Base-by-base conservation (phyloP, 2,113 vertebrate species). In the Dendropsophus ebraccatus region DNA sequence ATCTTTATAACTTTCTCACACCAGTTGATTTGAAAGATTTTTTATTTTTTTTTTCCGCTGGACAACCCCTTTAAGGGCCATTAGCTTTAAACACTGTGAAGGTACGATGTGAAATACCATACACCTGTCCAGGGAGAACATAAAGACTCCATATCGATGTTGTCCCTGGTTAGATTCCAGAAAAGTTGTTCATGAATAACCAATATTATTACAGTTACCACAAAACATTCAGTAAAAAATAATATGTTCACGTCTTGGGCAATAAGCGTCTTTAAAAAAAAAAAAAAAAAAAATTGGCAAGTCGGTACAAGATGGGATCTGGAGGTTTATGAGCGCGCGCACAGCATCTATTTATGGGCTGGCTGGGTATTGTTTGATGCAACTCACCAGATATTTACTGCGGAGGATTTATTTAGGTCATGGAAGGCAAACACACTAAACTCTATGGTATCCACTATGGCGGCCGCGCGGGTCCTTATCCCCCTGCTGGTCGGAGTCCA, bases 321-420 rank as follows among this genome's bases (percentile, higher is more conserved):
- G 41, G 32, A 83, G n/a, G 9, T 83, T 72, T 72, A 37, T 67
- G 37, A 54, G 81, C n/a, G n/a, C 11, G 49, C 21, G 23, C 32
- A 54, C 25, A 73, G 28, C 49, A 54, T 73, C 49, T 83, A 83
- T 72, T 72, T 73, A 73, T 73, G 81, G 69, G 67, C 50, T 37
- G 47, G n/a, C 28, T 72, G 50, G 67, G 45, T 56, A 73, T 32
- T 37, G 47, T 41, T 50, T 72, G 81, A 69, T 56, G 81, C 73
- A 56, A 73, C 30, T 54, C 67, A 6, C 32, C 37, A 83, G 67
- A 72, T 83, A 73, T 73, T 72, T 81, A 83, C 56, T 72, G 45
- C 32, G n/a, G 41, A 32, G 67, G 62, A 70, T 82, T 82, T 54
- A 50, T 54, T 73, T 50, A 72, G 81, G 81, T 73, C 81, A 83